These are phyloP conservation scores for Drosophila guanche DNA, from an alignment of 1,140 invertebrate species.

Conservation along the genomic window DNA sequence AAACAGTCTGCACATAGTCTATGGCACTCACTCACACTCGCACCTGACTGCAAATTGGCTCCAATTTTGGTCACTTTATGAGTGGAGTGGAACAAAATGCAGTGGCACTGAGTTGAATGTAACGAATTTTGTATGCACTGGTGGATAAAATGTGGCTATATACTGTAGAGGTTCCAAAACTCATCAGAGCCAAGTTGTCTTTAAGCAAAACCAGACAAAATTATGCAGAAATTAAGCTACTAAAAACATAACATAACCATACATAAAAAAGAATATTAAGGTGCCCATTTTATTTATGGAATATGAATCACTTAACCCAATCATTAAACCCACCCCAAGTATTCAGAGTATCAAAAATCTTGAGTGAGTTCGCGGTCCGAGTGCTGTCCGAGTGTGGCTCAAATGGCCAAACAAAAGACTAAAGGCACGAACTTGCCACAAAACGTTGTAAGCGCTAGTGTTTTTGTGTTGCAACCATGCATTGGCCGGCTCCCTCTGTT, in stretches of 20 bases:
- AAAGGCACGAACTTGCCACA: constrained; percentile 76
- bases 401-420: constrained; percentile 64
- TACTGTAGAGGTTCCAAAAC: no score
- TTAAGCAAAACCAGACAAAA: no score
- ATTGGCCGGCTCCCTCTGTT: constrained; percentile 14
- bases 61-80: constrained; percentile 30
- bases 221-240: no score
- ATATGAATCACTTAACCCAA: no score
- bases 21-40: constrained; percentile 12
- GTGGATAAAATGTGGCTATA: no score
- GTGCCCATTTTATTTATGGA: no score
- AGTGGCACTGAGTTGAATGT: not conserved
- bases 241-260: no score
- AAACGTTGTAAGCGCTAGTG: constrained; percentile 50
- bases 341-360: constrained; percentile 27
- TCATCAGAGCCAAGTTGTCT: no score
- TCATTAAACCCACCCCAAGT: no score
- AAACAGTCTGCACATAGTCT: constrained; percentile 1
- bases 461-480: constrained; percentile 47
- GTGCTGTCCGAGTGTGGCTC: not conserved
- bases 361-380: constrained; percentile 30
- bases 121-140: no score
- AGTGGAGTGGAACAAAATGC: constrained; percentile 16
- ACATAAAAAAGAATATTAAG: no score
- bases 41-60: constrained; percentile 59